phyloP scores from a whole-genome alignment of 2,113 vertebrate genomes.

The Emydura subglobosa region DNA sequence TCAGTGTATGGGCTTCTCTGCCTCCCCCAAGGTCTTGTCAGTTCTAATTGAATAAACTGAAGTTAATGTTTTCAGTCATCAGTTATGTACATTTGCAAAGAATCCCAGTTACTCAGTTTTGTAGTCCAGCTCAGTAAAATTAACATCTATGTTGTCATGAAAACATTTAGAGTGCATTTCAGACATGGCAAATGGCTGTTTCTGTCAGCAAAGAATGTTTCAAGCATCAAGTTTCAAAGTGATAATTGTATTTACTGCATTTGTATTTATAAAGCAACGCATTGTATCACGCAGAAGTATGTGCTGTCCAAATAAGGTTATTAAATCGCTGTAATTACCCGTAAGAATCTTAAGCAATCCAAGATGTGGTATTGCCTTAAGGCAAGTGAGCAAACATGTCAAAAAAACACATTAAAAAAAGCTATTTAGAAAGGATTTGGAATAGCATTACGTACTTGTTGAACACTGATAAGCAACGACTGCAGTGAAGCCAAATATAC shows the following conservation, averaged over 20 bases:
- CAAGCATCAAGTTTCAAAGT: constrained; percentile 36
- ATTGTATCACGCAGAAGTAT: constrained; percentile 44
- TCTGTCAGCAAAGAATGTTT: constrained; percentile 19
- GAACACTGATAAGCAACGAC: background rate
- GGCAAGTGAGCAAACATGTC: constrained; percentile 55
- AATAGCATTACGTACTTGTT: constrained; percentile 3
- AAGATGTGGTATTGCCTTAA: constrained; percentile 21
- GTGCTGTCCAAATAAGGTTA: constrained; percentile 21
- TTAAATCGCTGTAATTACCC: constrained; percentile 61
- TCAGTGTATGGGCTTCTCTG: background rate
- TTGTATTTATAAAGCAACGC: constrained; percentile 62
- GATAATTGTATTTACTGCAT: constrained; percentile 56
- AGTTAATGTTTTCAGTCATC: background rate
- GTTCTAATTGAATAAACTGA: background rate
- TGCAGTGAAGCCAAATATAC: constrained; percentile 20
- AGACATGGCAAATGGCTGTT: background rate
- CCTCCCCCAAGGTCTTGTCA: background rate
- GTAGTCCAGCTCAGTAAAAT: background rate
- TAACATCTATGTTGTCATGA: constrained; percentile 13
- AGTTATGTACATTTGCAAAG: background rate
- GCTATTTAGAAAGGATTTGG: constrained; percentile 17
- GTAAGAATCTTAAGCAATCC: constrained; percentile 50
- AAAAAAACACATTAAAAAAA: constrained; percentile 11
- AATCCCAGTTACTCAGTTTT: background rate
- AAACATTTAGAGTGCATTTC: background rate